Evolutionary conservation across 2,113 vertebrate species (phyloP).

Genomic region (Genyomyrus donnyi): DNA sequence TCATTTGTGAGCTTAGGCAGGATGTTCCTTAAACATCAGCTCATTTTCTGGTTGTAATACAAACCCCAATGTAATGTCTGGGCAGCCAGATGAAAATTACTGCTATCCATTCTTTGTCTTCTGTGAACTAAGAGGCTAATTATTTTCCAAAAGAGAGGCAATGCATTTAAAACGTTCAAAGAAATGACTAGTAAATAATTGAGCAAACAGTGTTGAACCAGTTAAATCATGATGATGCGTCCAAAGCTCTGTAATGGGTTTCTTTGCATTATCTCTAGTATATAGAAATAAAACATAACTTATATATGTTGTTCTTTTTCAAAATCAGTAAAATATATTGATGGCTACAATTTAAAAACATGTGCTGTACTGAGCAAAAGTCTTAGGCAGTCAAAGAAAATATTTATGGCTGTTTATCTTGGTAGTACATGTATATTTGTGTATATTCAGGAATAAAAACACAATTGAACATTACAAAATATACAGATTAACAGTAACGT

Average conservation of each 20-base stretch:
- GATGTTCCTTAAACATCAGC: neutral
- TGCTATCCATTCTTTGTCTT: neutral
- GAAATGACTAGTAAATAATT: neutral
- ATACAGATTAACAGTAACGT: neutral
- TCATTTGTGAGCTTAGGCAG: neutral
- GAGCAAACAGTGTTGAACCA: neutral
- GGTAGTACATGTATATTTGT: neutral
- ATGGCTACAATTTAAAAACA: neutral
- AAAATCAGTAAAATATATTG: neutral
- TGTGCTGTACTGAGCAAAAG: neutral
- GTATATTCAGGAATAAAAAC: neutral
- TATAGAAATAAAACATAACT: neutral
- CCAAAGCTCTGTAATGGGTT: neutral
- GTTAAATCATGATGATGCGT: neutral
- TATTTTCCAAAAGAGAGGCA: neutral
- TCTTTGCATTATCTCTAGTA: neutral
- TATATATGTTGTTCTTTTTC: neutral
- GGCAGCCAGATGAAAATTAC: neutral
- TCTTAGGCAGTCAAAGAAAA: neutral
- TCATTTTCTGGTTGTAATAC: neutral
- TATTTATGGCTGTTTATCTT: neutral
- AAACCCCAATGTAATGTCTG: neutral
- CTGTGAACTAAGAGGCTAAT: neutral
- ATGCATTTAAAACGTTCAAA: neutral
- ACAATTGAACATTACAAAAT: neutral